These are phyloP conservation scores for Artibeus lituratus DNA, from an alignment of 2,797 vertebrate species.

Conservation along the genomic window DNA sequence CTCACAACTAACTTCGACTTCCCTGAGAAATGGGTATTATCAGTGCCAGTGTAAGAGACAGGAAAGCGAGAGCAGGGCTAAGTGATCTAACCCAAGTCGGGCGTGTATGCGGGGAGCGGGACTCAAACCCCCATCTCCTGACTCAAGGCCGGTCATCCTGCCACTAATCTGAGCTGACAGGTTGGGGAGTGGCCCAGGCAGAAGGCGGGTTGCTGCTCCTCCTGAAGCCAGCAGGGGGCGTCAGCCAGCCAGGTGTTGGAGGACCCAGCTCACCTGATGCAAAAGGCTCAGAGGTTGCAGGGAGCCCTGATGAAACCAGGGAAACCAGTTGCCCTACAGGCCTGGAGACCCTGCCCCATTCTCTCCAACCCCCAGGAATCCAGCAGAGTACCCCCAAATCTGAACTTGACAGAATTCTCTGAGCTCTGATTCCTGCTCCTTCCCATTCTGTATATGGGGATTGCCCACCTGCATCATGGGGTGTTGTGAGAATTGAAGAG, in stretches of 20 bases:
- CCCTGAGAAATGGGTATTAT: not conserved
- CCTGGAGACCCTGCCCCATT: not conserved
- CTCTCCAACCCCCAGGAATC: not conserved
- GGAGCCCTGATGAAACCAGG: not conserved
- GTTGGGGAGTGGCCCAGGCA: not conserved
- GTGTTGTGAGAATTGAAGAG: not conserved
- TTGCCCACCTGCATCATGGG: not conserved
- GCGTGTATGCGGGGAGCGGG: not conserved
- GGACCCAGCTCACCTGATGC: not conserved
- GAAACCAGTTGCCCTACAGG: not conserved
- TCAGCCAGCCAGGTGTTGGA: not conserved
- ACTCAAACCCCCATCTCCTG: not conserved
- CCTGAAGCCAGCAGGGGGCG: conserved; percentile 55
- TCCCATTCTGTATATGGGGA: not conserved
- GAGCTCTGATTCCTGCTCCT: not conserved
- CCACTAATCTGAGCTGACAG: not conserved
- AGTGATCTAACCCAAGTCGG: not conserved
- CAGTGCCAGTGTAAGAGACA: not conserved
- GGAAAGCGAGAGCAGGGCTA: not conserved
- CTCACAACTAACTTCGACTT: not conserved
- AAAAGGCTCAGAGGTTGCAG: not conserved
- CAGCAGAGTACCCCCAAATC: not conserved
- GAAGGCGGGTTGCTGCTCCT: not conserved
- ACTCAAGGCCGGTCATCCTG: not conserved
- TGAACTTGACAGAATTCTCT: not conserved